Evolutionary conservation across 2,888 invertebrate genomes (phyloP), one percentile per base, ranked within the genome.

Genomic region (Thelaira solivaga): DNA sequence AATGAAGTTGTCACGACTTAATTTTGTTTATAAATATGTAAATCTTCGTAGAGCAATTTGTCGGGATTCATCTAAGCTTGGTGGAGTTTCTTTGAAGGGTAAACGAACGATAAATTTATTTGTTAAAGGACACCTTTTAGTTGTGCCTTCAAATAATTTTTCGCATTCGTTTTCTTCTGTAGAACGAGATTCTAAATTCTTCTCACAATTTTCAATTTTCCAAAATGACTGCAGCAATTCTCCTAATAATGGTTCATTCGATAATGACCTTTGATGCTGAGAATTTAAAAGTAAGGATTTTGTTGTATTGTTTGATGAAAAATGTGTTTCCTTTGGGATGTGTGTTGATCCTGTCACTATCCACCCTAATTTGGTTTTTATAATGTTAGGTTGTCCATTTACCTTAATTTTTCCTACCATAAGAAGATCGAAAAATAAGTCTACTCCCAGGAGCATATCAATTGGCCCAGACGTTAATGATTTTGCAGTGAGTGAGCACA

Each of bases 341-440:
- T 22, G 16, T 16, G 24, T 18, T 29, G 29, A 51, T 13, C 59
- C 69, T 26, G 69, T 61, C 6, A 53, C 71, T 18, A 53, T 47
- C 55, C 62, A 72, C 1, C 62, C 72, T 6, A 72, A 53, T 6
- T 61, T 59, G 39, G 69, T 49, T 57, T 72, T 72, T 7, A 43
- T 65, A 11, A 55, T 11, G 7, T 65, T 49, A 8, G 43, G 41
- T 22, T 41, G 13, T 13, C 55, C 41, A 34, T 36, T 1, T 2
- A 67, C 2, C 4, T 51, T 74, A 8, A 71, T 71, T 62, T 65
- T 43, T 2, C 74, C 65, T 10, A 69, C 57, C 47, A 61, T 53
- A 26, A 72, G 45, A 7, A 71, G 18, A 18, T 77, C 62, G 22
- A 34, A 77, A 36, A 77, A 72, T 1, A 67, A n/a, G 20, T 61